A percentile compares a stretch with the other conserved stretches of the same genome.
These are phyloP conservation scores for Sceloporus undulatus DNA, from an alignment of 2,113 vertebrate species.

Conservation along the genomic window DNA sequence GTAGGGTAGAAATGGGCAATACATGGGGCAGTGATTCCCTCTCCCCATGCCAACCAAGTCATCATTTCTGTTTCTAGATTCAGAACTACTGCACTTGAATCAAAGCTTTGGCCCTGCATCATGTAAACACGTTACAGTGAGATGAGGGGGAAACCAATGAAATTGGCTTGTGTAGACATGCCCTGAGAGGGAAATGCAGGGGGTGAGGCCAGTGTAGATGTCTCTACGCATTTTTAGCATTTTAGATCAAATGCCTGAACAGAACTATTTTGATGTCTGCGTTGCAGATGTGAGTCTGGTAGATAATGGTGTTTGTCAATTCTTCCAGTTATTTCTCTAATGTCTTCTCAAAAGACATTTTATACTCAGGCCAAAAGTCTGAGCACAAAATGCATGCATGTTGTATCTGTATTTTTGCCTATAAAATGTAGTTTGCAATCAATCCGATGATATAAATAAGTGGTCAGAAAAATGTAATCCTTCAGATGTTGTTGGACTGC, in stretches of 20 bases:
- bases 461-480: no score
- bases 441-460: neutral
- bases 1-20: no score
- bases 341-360: neutral
- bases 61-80: no score
- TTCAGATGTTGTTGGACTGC: no score
- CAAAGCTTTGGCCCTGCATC: no score
- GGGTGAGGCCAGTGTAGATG: neutral
- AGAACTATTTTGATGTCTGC: neutral
- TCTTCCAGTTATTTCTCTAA: neutral
- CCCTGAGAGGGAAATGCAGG: neutral
- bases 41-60: no score
- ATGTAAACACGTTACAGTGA: no score
- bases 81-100: no score
- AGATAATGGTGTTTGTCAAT: neutral
- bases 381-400: neutral
- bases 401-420: neutral
- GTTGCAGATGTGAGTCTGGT: neutral
- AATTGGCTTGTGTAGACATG: no score
- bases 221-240: neutral
- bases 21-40: no score
- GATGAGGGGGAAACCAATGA: no score
- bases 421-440: neutral
- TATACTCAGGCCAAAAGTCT: neutral
- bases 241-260: neutral